Percentiles rank a stretch among this genome's conserved stretches.
These are phyloP conservation scores for Lasioglossum zephyrum DNA, from an alignment of 2,888 invertebrate genomes.

Conservation along the genomic window DNA sequence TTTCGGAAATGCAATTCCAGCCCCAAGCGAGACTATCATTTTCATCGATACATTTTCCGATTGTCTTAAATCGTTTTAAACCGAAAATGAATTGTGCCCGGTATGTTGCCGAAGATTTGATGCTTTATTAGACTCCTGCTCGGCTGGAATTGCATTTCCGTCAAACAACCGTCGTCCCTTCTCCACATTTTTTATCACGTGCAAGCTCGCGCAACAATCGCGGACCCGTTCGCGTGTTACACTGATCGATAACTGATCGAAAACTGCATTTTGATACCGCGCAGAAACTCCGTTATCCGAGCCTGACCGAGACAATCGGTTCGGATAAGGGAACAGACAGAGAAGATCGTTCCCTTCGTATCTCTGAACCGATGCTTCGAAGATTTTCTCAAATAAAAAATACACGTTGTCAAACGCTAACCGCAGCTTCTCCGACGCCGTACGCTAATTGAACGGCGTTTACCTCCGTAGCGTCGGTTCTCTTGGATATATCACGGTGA, in stretches of 20 bases:
- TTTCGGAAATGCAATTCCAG: neutral
- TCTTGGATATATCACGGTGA: neutral
- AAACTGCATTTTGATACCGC: constrained; percentile 1
- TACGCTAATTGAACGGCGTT: neutral
- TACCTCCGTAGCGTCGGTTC: neutral
- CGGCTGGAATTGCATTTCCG: neutral
- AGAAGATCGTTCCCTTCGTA: neutral
- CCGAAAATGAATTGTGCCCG: neutral
- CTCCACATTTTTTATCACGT: constrained; percentile 10
- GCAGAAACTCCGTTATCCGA: constrained; percentile 16
- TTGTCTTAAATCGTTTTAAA: neutral
- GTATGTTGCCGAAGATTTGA: neutral
- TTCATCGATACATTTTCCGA: neutral
- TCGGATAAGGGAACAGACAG: neutral
- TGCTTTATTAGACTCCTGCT: neutral
- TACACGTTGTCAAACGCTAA: neutral
- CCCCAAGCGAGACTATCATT: neutral
- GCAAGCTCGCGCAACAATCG: neutral
- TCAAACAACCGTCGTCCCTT: neutral
- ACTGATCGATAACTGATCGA: neutral
- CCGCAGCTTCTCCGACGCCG: neutral
- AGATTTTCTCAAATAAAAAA: neutral
- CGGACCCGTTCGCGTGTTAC: neutral
- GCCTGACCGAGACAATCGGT: neutral
- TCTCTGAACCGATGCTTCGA: constrained; percentile 1